These are phyloP conservation scores for Drosophila yakuba DNA, from an alignment of 1,140 invertebrate species.

Conservation along the genomic window DNA sequence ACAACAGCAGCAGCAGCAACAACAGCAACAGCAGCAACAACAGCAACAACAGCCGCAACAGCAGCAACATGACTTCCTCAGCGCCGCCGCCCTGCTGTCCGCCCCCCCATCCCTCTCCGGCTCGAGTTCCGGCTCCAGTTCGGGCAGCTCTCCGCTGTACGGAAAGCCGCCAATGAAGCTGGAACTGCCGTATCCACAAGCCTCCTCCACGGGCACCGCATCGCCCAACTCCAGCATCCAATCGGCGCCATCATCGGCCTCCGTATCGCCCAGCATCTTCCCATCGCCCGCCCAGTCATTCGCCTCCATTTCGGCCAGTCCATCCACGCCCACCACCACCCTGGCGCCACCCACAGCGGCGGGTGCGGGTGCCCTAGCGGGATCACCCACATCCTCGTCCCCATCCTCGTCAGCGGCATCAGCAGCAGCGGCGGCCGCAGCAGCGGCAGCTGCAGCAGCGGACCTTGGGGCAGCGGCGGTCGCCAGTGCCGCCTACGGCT, in stretches of 20 bases:
- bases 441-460: slow-evolving; percentile 64
- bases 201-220: slow-evolving; percentile 81
- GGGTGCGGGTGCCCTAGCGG: slow-evolving; percentile 3
- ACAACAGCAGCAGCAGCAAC: slow-evolving; percentile 35
- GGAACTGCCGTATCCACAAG: slow-evolving; percentile 83
- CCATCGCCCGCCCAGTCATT: slow-evolving; percentile 78
- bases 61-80: slow-evolving; percentile 40
- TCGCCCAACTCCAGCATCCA: slow-evolving; percentile 80
- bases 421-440: slow-evolving; percentile 59
- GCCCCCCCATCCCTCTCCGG: slow-evolving; percentile 35
- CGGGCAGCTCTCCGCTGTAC: slow-evolving; percentile 37
- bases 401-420: slow-evolving; percentile 31
- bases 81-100: slow-evolving; percentile 42
- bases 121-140: slow-evolving; percentile 31
- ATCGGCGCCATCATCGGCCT: slow-evolving; percentile 77
- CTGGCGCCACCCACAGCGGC: slow-evolving; percentile 46
- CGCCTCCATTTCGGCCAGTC: slow-evolving; percentile 72
- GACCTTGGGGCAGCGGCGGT: slow-evolving; percentile 78
- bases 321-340: slow-evolving; percentile 57
- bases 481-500: slow-evolving; percentile 76
- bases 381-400: slow-evolving; percentile 22
- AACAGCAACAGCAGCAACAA: slow-evolving; percentile 22
- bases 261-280: slow-evolving; percentile 78
- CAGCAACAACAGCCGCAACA: slow-evolving; percentile 24
- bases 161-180: slow-evolving; percentile 69